Base-by-base conservation (phyloP, 2,113 vertebrate genomes). In the Pogonocichla stellata region DNA sequence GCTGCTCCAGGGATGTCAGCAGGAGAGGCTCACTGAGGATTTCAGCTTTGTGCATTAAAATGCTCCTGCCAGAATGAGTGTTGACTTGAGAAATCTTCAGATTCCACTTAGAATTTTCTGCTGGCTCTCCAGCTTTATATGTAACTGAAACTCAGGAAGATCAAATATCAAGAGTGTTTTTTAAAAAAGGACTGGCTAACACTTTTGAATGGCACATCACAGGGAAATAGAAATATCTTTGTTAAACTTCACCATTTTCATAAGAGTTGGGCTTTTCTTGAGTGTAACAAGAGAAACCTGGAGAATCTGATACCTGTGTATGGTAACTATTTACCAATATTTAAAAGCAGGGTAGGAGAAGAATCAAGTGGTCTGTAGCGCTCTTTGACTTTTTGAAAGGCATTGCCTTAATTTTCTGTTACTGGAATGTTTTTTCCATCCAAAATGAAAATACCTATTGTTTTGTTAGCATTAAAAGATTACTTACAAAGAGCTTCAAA, bases 1-100 rank as follows among this genome's bases (percentile, higher is more conserved):
- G 71, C 82, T 88, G 90, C 88, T 77, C 36, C 66, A 33, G 64
- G 81, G 78, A 8, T 77, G 62, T 79, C 93, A 90, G 81, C 90
- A 71, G 90, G 81, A 91, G 73, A 92, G 51, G 86, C 75, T 80
- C 87, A n/a, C 92, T 6, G 60, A 67, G 90, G 75, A 67, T 58
- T 96, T 95, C 95, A 86, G 86, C 93, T 95, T 93, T 93, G 50
- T 80, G 43, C 75, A 57, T 93, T 80, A 78, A 93, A 80, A 74
- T 6, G 43, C 43, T 84, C 60, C 56, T 94, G 95, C 95, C 95
- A 96, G 67, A 92, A 26, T 15, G 60, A 38, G 24, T 95, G 92
- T 96, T 96, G 94, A 96, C 93, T 96, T 93, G 83, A 96, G 93
- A 93, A 95, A 94, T 96, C 93, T 96, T 97, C 92, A 53, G 90